A percentile compares a stretch with the other conserved stretches of the same genome.
Evolutionary conservation across 92 coral and sea anemone genomes (phyloP).

Genomic region (Epizoanthus rinbou): DNA sequence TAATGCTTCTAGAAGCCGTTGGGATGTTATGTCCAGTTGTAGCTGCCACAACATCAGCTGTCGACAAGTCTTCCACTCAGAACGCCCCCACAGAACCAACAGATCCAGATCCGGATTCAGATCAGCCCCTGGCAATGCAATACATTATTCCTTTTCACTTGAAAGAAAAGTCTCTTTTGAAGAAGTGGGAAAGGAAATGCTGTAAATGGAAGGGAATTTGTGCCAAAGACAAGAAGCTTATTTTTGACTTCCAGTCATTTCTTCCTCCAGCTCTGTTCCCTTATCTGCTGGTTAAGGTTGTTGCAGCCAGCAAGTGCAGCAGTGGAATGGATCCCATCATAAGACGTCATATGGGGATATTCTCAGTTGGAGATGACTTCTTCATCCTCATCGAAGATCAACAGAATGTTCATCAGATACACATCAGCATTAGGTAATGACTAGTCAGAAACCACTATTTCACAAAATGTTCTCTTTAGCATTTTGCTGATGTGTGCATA

Average conservation of each 20-base stretch:
- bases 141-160: conserved; percentile 71
- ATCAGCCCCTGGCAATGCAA: conserved; percentile 22
- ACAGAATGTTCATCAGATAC: conserved; percentile 54
- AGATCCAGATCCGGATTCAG: too few species aligned
- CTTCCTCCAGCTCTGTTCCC: conserved; percentile 75
- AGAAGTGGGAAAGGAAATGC: conserved; percentile 56
- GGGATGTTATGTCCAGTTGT: conserved; percentile 64
- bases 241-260: conserved; percentile 67
- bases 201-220: conserved; percentile 61
- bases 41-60: not conserved
- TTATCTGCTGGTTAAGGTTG: conserved; percentile 61
- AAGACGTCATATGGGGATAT: conserved; percentile 58
- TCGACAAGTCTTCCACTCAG: not conserved
- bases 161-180: conserved; percentile 32
- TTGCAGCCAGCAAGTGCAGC: conserved; percentile 51
- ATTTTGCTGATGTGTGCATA: too few species aligned
- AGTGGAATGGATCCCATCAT: conserved; percentile 62
- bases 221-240: conserved; percentile 53
- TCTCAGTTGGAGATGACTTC: conserved; percentile 68
- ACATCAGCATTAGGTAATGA: too few species aligned
- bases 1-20: conserved; percentile 58
- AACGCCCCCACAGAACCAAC: too few species aligned
- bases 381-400: conserved; percentile 43
- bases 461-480: too few species aligned
- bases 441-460: too few species aligned